Evolutionary conservation across 2,888 invertebrate genomes (phyloP).

Genomic region (Torymus texanus): DNA sequence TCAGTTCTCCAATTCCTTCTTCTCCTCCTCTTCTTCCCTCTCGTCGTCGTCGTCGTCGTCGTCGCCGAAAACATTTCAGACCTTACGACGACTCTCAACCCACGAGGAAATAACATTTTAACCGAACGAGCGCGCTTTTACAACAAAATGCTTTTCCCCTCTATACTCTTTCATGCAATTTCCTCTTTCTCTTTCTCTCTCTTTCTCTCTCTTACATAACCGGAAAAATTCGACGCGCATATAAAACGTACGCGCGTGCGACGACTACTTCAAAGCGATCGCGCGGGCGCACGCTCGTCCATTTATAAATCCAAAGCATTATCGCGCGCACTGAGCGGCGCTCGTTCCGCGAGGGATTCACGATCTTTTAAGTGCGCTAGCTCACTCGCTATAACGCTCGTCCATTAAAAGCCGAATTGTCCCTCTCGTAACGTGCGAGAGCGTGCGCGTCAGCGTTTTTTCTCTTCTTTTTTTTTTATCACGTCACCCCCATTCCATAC

Average conservation of each 20-base stretch:
- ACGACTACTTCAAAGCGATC: constrained; percentile 45
- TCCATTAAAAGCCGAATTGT: constrained; percentile 53
- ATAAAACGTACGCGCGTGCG: constrained; percentile 22
- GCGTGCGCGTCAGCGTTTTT: not conserved
- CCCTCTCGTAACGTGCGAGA: constrained; percentile 6
- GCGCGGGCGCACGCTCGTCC: too few relatives aligned
- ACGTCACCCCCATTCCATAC: constrained; percentile 6
- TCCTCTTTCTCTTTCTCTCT: not conserved
- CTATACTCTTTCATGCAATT: not conserved
- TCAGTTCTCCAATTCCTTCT: not conserved
- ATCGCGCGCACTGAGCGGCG: constrained; percentile 14
- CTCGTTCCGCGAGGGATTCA: constrained; percentile 36
- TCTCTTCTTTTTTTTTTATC: not conserved
- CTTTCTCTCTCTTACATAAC: too few relatives aligned
- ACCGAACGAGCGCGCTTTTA: constrained; percentile 16
- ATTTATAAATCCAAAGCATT: constrained; percentile 54
- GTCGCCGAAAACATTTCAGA: constrained; percentile 30
- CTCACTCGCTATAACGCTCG: constrained; percentile 9
- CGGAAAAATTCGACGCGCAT: constrained; percentile 38
- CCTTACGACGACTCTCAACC: not conserved
- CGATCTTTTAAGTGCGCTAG: constrained; percentile 51
- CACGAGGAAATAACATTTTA: constrained; percentile 28
- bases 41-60: too few relatives aligned
- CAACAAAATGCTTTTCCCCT: constrained; percentile 43
- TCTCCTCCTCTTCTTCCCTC: too few relatives aligned